phyloP scores from a whole-genome alignment of 1,140 invertebrate genomes.

The Gryllus bimaculatus region DNA sequence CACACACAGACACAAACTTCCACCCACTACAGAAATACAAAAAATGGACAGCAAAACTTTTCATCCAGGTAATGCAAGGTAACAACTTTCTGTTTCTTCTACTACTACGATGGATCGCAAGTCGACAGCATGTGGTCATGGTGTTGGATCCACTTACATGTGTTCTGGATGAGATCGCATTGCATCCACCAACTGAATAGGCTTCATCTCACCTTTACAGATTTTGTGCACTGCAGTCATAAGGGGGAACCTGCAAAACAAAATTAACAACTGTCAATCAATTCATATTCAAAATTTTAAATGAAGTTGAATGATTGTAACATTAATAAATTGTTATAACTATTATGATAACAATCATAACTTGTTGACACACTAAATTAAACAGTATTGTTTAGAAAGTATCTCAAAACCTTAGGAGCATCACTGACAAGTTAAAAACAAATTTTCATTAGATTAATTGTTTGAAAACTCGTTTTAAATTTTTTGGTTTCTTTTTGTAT shows the following conservation, averaged over 20 bases:
- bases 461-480: too few species aligned
- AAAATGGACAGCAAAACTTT: not conserved
- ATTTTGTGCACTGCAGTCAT: conserved; percentile 92
- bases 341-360: not conserved
- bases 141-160: conserved; percentile 59
- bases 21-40: not conserved
- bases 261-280: conserved; percentile 16
- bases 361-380: not conserved
- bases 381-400: not conserved
- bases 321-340: not conserved
- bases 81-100: not conserved
- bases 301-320: not conserved
- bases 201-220: conserved; percentile 70
- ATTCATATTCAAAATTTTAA: not conserved
- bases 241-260: conserved; percentile 73
- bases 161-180: conserved; percentile 94
- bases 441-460: not conserved
- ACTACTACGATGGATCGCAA: not conserved
- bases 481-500: too few species aligned
- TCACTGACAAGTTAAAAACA: not conserved
- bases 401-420: not conserved
- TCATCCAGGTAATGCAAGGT: too few species aligned
- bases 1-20: not conserved
- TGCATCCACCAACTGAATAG: conserved; percentile 77
- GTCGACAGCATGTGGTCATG: not conserved